These are phyloP conservation scores for Mesaphorura yosii DNA, from an alignment of 1,140 invertebrate species.

Conservation along the genomic window DNA sequence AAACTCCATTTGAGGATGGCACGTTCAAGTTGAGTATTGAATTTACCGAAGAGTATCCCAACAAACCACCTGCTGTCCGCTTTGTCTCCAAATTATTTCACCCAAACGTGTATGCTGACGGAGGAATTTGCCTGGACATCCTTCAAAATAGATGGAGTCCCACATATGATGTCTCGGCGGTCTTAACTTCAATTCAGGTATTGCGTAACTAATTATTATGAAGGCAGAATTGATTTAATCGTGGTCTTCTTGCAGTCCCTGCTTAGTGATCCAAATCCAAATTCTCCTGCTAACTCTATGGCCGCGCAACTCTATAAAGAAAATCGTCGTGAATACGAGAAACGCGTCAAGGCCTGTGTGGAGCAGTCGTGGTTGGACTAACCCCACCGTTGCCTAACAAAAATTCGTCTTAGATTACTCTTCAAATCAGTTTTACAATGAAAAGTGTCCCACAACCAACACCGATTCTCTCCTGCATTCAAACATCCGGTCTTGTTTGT, in stretches of 20 bases:
- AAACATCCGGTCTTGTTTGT: too few species aligned
- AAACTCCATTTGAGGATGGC: conserved; percentile 98
- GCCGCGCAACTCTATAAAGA: conserved; percentile 93
- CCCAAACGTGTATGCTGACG: conserved; percentile 99
- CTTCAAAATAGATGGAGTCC: conserved; percentile 94
- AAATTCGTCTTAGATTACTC: too few species aligned
- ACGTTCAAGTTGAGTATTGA: conserved; percentile 98
- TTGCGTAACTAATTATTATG: too few species aligned
- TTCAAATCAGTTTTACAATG: too few species aligned
- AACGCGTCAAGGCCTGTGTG: conserved; percentile 37
- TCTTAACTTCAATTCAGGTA: conserved; percentile 20
- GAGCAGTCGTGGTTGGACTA: background rate
- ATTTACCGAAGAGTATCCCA: conserved; percentile 99
- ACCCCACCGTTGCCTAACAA: too few species aligned
- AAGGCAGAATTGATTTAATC: too few species aligned
- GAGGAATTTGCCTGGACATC: conserved; percentile 98
- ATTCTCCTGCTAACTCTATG: conserved; percentile 90
- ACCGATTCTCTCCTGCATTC: too few species aligned
- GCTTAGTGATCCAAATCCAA: conserved; percentile 91
- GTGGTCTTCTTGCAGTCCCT: conserved; percentile 68
- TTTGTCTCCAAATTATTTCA: conserved; percentile 99
- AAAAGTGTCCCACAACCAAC: too few species aligned
- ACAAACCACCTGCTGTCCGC: conserved; percentile 96
- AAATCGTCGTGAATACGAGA: conserved; percentile 89
- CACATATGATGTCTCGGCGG: conserved; percentile 16